Evolutionary conservation across 2,888 invertebrate species (phyloP).

Genomic region (Coelogynopora nodosa): DNA sequence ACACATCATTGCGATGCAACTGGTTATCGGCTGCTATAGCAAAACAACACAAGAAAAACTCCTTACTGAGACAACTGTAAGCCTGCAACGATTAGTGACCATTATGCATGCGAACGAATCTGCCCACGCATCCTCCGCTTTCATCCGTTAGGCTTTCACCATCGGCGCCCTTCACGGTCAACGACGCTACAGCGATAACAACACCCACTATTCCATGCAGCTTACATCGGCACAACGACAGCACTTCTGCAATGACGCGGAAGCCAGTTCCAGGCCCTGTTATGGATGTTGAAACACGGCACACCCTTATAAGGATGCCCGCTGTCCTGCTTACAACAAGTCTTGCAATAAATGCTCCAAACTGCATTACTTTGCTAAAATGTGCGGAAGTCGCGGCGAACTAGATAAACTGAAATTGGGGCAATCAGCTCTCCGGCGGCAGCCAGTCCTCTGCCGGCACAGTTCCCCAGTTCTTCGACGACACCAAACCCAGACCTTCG

Average conservation of each 20-base stretch:
- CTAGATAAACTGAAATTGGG: neutral
- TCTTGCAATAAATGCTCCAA: neutral
- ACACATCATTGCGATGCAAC: slow-evolving; percentile 22
- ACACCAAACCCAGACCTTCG: neutral
- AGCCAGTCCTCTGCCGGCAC: neutral
- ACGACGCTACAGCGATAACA: neutral
- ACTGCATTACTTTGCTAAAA: slow-evolving; percentile 1
- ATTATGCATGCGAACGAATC: slow-evolving; percentile 34
- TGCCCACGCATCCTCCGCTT: slow-evolving; percentile 4
- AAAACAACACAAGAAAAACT: slow-evolving; percentile 35
- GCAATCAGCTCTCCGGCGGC: neutral
- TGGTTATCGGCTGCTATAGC: slow-evolving; percentile 15
- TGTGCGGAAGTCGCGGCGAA: neutral
- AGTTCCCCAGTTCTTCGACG: neutral
- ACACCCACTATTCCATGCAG: neutral
- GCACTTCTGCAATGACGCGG: neutral
- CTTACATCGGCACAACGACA: neutral
- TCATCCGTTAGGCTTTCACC: neutral
- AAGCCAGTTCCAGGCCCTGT: neutral
- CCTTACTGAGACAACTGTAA: slow-evolving; percentile 11
- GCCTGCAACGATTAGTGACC: neutral
- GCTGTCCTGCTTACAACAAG: neutral
- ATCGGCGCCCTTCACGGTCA: neutral
- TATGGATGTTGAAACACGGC: neutral
- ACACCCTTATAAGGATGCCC: slow-evolving; percentile 1